Base-by-base conservation (phyloP, 2,888 invertebrate genomes). In the Pollenia angustigena region DNA sequence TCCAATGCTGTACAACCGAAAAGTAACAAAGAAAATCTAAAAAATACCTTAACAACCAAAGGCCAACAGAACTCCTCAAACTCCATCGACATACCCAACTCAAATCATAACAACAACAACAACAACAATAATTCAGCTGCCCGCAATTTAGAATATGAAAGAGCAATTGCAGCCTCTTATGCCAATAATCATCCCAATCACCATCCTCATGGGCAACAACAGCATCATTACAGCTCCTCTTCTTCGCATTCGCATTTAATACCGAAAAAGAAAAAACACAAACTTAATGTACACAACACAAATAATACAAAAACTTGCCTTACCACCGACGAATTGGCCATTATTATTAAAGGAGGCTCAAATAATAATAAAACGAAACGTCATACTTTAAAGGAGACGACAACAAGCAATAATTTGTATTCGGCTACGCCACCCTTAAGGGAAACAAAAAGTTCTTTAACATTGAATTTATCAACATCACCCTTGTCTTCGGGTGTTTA, bases 111-210 rank as follows among this genome's bases (percentile, higher is more conserved):
- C 42, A 81, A 87, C 18, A 85, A 79, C 10, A 81, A 64, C 42
- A 81, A 87, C 18, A 85, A 79, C 10, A 56, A 68, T n/a, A 58
- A 40, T 40, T 89, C 88, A 48, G 88, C 87, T 40, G 89, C 89
- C 76, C 90, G 92, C 0, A 92, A 92, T 86, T 88, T 92, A 6
- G 92, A 92, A 80, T 92, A 92, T 71, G 92, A 92, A 42, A 88
- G 91, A 1, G 92, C 92, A 6, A 92, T 92, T 14, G 92, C 91
- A 11, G 90, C 92, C 10, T 89, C 90, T 11, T 92, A 92, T 85
- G 78, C 82, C 48, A 68, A 52, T 16, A 60, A 76, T 40, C 40
- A 54, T 44, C 42, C 10, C 9, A 50, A 18, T 52, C 62, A 42
- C 6, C 68, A 88, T 56, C 72, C 81, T 4, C 76, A 88, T 64